Evolutionary conservation across 2,113 vertebrate genomes (phyloP).

Genomic region (Carassius auratus): DNA sequence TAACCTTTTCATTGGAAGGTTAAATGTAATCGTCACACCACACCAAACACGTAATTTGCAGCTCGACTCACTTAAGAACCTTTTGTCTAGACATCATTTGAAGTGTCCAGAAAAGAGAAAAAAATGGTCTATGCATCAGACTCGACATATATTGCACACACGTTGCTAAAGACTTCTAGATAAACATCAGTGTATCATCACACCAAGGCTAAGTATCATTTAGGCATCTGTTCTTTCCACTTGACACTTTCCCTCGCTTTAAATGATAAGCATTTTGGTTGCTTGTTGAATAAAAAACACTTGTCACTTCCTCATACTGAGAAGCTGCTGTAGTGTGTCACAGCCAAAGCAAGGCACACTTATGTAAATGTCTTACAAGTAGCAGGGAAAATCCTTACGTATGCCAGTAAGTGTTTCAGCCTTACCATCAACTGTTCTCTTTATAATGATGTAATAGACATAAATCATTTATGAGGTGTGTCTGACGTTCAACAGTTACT

Average conservation of each 20-base stretch:
- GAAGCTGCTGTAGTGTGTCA: not conserved
- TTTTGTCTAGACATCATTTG: not conserved
- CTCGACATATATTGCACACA: not conserved
- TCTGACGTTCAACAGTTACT: not conserved
- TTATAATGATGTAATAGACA: not conserved
- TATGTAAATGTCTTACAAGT: not conserved
- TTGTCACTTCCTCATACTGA: not conserved
- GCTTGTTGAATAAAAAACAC: not conserved
- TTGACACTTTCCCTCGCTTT: not conserved
- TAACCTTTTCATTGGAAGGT: conserved; percentile 4
- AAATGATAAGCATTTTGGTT: not conserved
- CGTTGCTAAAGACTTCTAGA: not conserved
- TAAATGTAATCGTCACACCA: not conserved
- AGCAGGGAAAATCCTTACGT: not conserved
- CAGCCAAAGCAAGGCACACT: not conserved
- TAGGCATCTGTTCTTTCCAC: not conserved
- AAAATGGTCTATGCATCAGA: not conserved
- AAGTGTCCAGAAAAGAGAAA: not conserved
- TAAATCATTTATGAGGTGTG: not conserved
- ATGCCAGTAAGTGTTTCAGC: conserved; percentile 17
- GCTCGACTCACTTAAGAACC: not conserved
- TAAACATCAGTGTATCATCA: not conserved
- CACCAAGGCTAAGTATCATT: not conserved
- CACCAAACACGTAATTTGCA: not conserved
- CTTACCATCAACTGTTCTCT: not conserved